Evolutionary conservation across 2,113 vertebrate genomes (phyloP).

Genomic region (Oreochromis tanganicae): DNA sequence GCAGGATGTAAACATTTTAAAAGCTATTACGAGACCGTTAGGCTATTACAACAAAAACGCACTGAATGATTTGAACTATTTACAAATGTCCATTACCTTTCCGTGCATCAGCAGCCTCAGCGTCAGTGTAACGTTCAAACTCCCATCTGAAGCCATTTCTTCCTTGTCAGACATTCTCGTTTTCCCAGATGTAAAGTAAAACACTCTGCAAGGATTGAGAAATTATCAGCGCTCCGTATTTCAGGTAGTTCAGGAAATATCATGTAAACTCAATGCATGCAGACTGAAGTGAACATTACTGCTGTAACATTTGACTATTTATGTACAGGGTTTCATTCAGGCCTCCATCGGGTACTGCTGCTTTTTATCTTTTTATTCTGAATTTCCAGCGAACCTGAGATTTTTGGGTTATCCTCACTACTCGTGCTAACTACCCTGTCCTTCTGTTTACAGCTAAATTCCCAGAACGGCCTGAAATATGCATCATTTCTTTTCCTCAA

Average conservation of each 20-base stretch:
- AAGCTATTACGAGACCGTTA: not conserved
- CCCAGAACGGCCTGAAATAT: not conserved
- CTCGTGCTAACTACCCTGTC: not conserved
- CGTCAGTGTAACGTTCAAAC: constrained; percentile 84
- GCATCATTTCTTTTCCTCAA: not conserved
- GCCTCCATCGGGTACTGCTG: not conserved
- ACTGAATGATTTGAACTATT: not conserved
- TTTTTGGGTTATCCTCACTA: not conserved
- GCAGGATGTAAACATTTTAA: not conserved
- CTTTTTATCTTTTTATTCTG: not conserved
- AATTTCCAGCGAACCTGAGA: not conserved
- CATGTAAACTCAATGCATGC: not conserved
- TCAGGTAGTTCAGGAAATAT: not conserved
- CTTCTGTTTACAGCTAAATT: not conserved
- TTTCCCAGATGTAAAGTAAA: constrained; percentile 55
- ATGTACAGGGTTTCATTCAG: not conserved
- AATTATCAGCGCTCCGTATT: not conserved
- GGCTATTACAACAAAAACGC: not conserved
- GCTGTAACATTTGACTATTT: not conserved
- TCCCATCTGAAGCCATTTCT: constrained; percentile 77
- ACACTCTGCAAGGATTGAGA: constrained; percentile 64
- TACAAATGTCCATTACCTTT: constrained; percentile 75
- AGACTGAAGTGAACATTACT: not conserved
- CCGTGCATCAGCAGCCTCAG: constrained; percentile 89
- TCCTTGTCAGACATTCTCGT: constrained; percentile 75